These are phyloP conservation scores for Pluvianellus socialis DNA, from an alignment of 2,113 vertebrate genomes.

Conservation along the genomic window DNA sequence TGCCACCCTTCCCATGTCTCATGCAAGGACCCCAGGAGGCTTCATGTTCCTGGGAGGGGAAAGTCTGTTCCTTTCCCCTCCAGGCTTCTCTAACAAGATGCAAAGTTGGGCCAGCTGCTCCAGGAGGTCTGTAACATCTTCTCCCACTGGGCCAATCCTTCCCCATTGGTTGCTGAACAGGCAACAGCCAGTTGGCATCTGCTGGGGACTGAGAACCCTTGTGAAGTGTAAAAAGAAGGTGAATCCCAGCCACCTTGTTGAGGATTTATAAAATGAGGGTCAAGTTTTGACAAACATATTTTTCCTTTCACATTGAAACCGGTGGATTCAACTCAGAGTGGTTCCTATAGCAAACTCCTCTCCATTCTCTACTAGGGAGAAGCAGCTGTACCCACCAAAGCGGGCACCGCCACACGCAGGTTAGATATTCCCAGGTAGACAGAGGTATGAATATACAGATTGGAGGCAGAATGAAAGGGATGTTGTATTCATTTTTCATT, in stretches of 20 bases:
- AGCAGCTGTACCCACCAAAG: neutral
- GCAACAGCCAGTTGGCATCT: neutral
- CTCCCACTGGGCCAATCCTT: neutral
- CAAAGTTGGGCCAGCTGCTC: neutral
- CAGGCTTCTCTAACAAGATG: neutral
- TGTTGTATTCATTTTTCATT: neutral
- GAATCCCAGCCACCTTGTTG: neutral
- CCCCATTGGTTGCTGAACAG: neutral
- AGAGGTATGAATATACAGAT: neutral
- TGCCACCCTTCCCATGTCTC: neutral
- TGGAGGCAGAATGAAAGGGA: neutral
- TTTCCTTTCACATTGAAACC: neutral
- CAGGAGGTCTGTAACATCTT: neutral
- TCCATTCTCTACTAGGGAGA: neutral
- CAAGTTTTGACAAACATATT: neutral
- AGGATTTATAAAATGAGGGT: neutral
- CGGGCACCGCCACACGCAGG: neutral
- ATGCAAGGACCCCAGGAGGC: neutral
- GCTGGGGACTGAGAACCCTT: neutral
- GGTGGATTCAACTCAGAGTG: neutral
- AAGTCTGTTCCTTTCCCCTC: neutral
- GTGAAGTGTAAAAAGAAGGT: neutral
- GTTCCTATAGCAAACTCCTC: neutral
- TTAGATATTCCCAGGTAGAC: neutral
- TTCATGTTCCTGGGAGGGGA: neutral